Percentiles rank a stretch among this genome's conserved stretches.
Evolutionary conservation across 2,113 vertebrate species (phyloP).

Genomic region (Bubo blakistoni): DNA sequence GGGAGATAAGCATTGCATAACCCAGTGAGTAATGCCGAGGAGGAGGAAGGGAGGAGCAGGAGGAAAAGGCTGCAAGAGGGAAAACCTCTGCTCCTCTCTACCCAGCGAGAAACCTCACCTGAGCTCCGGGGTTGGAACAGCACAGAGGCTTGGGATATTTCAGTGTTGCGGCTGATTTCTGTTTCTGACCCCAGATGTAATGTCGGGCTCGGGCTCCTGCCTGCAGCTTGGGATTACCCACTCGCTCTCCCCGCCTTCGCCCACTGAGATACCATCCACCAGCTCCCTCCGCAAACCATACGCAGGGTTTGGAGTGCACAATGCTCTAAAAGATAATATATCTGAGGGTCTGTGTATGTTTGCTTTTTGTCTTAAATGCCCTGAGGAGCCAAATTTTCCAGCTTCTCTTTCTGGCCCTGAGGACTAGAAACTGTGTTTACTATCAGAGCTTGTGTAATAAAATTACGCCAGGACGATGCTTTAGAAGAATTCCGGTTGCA

Average conservation of each 20-base stretch:
- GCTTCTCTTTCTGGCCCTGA: neutral
- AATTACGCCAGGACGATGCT: neutral
- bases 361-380: neutral
- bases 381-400: neutral
- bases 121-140: accelerated
- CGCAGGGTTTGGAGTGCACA: neutral
- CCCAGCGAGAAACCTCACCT: neutral
- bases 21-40: neutral
- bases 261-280: neutral
- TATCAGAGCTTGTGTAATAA: neutral
- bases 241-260: neutral
- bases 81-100: neutral
- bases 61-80: neutral
- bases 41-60: neutral
- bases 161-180: neutral
- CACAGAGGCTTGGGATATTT: neutral
- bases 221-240: neutral
- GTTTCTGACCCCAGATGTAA: neutral
- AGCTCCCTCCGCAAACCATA: neutral
- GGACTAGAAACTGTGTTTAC: neutral
- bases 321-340: neutral
- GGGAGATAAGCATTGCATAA: slow-evolving; percentile 7
- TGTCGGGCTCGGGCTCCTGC: neutral
- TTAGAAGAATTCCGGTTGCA: neutral
- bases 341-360: neutral